These are phyloP conservation scores for Agrotis ipsilon DNA, from an alignment of 2,888 invertebrate species.

Conservation along the genomic window DNA sequence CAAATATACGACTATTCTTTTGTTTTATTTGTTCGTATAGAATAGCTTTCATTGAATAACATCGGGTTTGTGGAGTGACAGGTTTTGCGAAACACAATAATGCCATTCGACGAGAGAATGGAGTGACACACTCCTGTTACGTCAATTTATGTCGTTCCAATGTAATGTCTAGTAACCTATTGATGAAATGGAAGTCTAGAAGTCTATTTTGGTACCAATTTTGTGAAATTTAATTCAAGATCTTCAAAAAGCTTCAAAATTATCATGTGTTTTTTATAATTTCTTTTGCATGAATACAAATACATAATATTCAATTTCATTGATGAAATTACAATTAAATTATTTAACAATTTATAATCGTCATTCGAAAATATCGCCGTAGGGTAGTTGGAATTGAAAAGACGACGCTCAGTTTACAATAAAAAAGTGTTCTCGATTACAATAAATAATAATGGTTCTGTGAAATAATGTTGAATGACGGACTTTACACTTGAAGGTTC, in stretches of 20 bases:
- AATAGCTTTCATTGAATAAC: conserved; percentile 5
- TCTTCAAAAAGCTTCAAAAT: too few relatives aligned
- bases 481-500: not conserved
- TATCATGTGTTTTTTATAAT: not conserved
- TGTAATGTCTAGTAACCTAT: not conserved
- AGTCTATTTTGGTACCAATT: too few relatives aligned
- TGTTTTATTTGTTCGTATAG: conserved; percentile 26
- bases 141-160: not conserved
- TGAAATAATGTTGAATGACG: conserved; percentile 31
- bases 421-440: conserved; percentile 11
- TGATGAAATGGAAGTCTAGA: too few relatives aligned
- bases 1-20: not conserved
- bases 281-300: not conserved
- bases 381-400: conserved; percentile 43
- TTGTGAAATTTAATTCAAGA: too few relatives aligned
- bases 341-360: conserved; percentile 11
- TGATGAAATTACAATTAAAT: conserved; percentile 45
- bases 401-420: conserved; percentile 32
- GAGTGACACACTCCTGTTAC: not conserved
- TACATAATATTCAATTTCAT: not conserved
- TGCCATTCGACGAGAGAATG: conserved; percentile 4
- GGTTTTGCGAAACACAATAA: conserved; percentile 16
- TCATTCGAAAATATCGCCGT: conserved; percentile 40
- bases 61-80: not conserved
- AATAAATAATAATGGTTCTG: not conserved